A percentile compares a stretch with the other conserved stretches of the same genome.
Conservation (phyloP, 1,140 invertebrate species). For the Ceratina australensis region DNA sequence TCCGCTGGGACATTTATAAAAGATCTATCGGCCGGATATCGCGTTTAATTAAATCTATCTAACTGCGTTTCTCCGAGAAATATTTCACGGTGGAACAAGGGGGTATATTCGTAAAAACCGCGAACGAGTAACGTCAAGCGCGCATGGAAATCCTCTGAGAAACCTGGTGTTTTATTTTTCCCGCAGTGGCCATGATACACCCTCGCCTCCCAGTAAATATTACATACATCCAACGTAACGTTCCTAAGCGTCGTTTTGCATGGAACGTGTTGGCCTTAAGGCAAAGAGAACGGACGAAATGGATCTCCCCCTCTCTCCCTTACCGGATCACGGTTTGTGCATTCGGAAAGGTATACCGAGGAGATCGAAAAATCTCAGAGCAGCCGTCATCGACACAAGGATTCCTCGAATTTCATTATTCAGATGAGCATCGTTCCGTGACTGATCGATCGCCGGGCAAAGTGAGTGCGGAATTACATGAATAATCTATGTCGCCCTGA, state of each 20-base stretch:
- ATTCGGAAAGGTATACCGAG: constrained; percentile 27
- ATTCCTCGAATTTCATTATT: constrained; percentile 66
- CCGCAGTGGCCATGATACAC: not conserved
- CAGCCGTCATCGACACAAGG: constrained; percentile 57
- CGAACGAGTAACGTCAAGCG: not conserved
- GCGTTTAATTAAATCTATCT: not conserved
- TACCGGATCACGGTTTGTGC: constrained; percentile 25
- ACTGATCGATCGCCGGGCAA: constrained; percentile 65
- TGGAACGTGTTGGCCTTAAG: constrained; percentile 26
- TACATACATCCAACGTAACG: constrained; percentile 40
- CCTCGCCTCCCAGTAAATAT: constrained; percentile 20
- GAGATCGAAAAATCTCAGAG: constrained; percentile 57
- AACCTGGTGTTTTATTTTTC: constrained; percentile 1
- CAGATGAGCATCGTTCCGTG: constrained; percentile 65
- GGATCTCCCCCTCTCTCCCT: constrained; percentile 4
- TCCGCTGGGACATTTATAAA: constrained; percentile 3
- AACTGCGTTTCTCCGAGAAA: no score
- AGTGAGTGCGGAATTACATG: constrained; percentile 66
- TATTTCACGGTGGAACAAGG: no score
- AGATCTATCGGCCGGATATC: not conserved
- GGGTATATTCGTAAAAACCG: not conserved
- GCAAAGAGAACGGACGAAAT: not conserved
- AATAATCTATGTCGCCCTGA: constrained; percentile 65
- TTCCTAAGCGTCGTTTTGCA: constrained; percentile 45
- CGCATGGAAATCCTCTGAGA: not conserved